phyloP scores from a whole-genome alignment of 2,888 invertebrate species.

The Megalurothrips usitatus region DNA sequence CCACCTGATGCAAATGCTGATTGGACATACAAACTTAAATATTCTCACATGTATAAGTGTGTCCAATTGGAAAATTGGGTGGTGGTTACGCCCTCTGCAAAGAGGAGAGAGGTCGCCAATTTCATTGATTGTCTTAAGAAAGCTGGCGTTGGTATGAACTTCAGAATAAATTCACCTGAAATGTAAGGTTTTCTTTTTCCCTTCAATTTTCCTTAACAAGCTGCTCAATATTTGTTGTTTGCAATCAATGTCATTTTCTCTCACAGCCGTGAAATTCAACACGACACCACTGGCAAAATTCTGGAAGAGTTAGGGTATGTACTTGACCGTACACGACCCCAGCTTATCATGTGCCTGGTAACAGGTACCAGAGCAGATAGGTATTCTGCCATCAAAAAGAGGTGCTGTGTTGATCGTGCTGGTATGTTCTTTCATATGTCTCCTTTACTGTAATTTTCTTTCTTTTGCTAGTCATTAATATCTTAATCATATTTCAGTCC shows the following conservation, averaged over 20 bases:
- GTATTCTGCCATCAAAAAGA: slow-evolving; percentile 85
- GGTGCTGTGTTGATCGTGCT: slow-evolving; percentile 69
- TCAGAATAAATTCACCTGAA: slow-evolving; percentile 42
- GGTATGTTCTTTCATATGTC: slow-evolving; percentile 40
- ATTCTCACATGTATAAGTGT: neutral
- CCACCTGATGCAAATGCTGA: neutral
- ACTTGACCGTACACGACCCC: slow-evolving; percentile 55
- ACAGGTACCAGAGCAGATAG: slow-evolving; percentile 65
- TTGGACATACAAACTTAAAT: neutral
- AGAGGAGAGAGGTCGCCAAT: slow-evolving; percentile 46
- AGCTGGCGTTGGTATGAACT: slow-evolving; percentile 50
- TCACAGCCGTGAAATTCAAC: slow-evolving; percentile 43
- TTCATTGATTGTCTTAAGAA: slow-evolving; percentile 49
- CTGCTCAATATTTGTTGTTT: neutral
- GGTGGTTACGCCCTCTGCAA: slow-evolving; percentile 45
- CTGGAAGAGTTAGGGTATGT: slow-evolving; percentile 56
- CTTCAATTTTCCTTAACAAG: neutral
- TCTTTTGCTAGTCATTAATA: no score
- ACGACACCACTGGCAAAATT: slow-evolving; percentile 59
- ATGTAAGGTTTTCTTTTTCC: slow-evolving; percentile 34
- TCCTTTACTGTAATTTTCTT: neutral
- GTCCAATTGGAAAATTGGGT: slow-evolving; percentile 44
- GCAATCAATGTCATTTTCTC: slow-evolving; percentile 29
- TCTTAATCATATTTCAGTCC: slow-evolving; percentile 44
- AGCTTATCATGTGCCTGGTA: slow-evolving; percentile 44